Conservation (phyloP, 2,113 vertebrate genomes). For the Rhombomys opimus region DNA sequence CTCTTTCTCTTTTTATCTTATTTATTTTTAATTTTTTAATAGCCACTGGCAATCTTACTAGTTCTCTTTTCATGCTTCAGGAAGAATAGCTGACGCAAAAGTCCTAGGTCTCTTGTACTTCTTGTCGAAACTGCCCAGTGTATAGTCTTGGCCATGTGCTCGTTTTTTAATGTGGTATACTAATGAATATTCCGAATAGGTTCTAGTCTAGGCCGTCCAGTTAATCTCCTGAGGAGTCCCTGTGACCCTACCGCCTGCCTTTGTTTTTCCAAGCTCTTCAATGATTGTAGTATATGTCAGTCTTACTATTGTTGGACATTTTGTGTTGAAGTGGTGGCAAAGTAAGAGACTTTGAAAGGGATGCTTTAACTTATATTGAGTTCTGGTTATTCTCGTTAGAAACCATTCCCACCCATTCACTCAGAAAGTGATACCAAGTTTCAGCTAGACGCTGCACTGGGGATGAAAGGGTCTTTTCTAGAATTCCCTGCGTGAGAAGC, state of each 20-base stretch:
- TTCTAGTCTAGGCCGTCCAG: background rate
- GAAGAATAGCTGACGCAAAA: background rate
- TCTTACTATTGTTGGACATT: background rate
- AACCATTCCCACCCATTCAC: background rate
- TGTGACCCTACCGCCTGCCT: accelerated
- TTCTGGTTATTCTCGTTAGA: background rate
- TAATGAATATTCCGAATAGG: background rate
- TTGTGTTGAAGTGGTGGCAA: background rate
- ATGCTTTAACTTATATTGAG: background rate
- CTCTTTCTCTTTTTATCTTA: background rate
- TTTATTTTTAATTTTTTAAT: background rate
- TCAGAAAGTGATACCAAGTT: background rate
- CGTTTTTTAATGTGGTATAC: background rate
- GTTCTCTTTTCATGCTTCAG: background rate
- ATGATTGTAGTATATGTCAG: background rate
- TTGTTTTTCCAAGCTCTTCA: background rate
- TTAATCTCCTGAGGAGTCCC: background rate
- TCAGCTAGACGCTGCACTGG: background rate
- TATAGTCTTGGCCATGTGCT: background rate
- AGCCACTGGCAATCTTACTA: background rate
- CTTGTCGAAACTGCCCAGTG: background rate
- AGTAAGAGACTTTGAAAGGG: background rate
- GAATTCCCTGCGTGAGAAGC: background rate
- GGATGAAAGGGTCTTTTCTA: background rate
- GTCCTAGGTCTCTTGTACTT: background rate